Evolutionary conservation across 2,888 invertebrate species (phyloP), one percentile per base, ranked within the genome.

Genomic region (Formica aserva): DNA sequence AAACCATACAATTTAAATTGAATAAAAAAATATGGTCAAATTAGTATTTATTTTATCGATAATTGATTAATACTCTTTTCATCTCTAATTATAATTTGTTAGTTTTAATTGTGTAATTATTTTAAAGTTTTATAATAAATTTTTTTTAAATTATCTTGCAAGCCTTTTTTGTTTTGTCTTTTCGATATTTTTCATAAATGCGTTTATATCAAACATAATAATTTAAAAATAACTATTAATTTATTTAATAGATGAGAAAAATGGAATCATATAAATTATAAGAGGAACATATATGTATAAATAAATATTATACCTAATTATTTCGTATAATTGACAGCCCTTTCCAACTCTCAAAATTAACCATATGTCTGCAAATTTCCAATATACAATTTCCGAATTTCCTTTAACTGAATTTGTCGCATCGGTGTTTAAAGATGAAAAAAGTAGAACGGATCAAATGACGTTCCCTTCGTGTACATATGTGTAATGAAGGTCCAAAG

Each of bases 401-500:
- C 41, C 18, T 55, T n/a, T 67, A 77, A 52, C 69, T 69, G 67
- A 67, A 77, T 77, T 32, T 77, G 52, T 78, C 60, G 35, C 29
- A 60, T 38, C 32, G 74, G 8, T 78, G 18, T 78, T 60, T 60
- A 72, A 78, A 66, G 66, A 55, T 32, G 48, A 75, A 38, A 72
- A 60, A 45, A 71, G 35, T 45, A 41, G 78, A 60, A 18, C 72
- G 60, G 45, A 55, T 77, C 55, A 22, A 67, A 41, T 29, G 32
- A 35, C 15, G 45, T 78, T 60, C 72, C n/a, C 72, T 32, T 60
- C 32, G n/a, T 60, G 72, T n/a, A 32, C 72, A 52, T 52, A 52
- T 52, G 74, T 22, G 78, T 78, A 78, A 78, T 78, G 78, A 78
- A 78, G 78, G 72, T 72, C 78, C 72, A 71, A 78, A 72, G 78